Evolutionary conservation across 2,113 vertebrate genomes (phyloP).

Genomic region (Thinocorus orbignyianus): DNA sequence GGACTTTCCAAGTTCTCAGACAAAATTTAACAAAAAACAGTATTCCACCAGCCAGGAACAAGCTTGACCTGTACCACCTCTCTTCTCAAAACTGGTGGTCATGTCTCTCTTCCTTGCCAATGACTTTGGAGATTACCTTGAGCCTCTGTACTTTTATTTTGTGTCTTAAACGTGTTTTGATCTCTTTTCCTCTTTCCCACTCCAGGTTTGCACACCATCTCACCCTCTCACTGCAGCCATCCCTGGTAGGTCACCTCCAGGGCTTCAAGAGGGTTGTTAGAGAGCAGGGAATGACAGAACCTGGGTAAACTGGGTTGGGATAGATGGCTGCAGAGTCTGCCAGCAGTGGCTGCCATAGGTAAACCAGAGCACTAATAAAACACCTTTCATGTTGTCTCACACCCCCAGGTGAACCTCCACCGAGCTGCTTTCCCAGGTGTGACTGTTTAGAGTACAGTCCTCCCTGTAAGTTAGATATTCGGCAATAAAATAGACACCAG

Average conservation of each 20-base stretch:
- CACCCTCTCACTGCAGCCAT: background rate
- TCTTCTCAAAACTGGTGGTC: background rate
- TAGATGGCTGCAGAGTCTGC: background rate
- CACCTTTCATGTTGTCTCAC: background rate
- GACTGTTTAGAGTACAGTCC: background rate
- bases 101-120: background rate
- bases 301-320: background rate
- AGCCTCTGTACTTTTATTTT: background rate
- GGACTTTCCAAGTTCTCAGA: background rate
- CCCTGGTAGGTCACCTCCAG: accelerated
- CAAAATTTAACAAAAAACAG: background rate
- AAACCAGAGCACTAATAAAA: background rate
- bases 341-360: background rate
- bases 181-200: background rate
- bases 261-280: background rate
- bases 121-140: background rate
- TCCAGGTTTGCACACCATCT: background rate
- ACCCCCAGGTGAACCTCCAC: background rate
- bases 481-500: background rate
- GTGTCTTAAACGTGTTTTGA: background rate
- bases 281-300: background rate
- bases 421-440: background rate
- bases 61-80: background rate
- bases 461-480: background rate
- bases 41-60: background rate